Conservation (phyloP, 2,113 vertebrate species). For the Ammodytes marinus region DNA sequence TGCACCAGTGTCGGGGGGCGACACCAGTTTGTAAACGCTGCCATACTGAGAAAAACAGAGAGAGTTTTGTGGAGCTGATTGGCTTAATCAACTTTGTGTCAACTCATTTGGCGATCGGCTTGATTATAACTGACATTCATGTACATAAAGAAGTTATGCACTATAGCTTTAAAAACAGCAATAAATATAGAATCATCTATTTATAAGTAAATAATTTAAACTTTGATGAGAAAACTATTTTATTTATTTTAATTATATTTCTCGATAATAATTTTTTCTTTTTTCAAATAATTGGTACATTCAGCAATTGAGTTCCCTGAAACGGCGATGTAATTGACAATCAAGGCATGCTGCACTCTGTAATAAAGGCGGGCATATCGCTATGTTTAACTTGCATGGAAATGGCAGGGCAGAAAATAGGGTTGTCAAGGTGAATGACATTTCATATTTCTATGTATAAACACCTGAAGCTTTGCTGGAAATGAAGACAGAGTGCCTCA, state of each 20-base stretch:
- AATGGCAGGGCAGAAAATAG: conserved; percentile 83
- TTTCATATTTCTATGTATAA: conserved; percentile 76
- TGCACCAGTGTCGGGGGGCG: too few relatives aligned
- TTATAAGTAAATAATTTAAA: background rate
- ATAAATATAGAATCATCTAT: too few relatives aligned
- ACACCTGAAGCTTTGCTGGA: conserved; percentile 61
- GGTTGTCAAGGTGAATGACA: conserved; percentile 82
- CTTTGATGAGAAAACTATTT: conserved; percentile 10
- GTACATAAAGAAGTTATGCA: too few relatives aligned
- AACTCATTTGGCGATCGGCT: too few relatives aligned
- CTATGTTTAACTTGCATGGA: conserved; percentile 65
- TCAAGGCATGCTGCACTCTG: conserved; percentile 36
- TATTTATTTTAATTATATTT: conserved; percentile 27
- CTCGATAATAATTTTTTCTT: conserved; percentile 2
- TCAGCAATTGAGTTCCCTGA: conserved; percentile 10
- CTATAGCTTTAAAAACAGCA: too few relatives aligned
- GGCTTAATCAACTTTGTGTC: too few relatives aligned
- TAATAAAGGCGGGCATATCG: conserved; percentile 66
- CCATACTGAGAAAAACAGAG: too few relatives aligned
- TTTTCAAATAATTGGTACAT: conserved; percentile 21
- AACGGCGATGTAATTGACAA: conserved; percentile 11
- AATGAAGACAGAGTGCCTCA: conserved; percentile 69
- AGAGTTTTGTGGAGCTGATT: too few relatives aligned
- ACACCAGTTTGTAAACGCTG: too few relatives aligned
- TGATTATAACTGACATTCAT: too few relatives aligned